Percentiles rank a stretch among this genome's conserved stretches.
These are phyloP conservation scores for Pollenia amentaria DNA, from an alignment of 2,888 invertebrate genomes.

Conservation along the genomic window DNA sequence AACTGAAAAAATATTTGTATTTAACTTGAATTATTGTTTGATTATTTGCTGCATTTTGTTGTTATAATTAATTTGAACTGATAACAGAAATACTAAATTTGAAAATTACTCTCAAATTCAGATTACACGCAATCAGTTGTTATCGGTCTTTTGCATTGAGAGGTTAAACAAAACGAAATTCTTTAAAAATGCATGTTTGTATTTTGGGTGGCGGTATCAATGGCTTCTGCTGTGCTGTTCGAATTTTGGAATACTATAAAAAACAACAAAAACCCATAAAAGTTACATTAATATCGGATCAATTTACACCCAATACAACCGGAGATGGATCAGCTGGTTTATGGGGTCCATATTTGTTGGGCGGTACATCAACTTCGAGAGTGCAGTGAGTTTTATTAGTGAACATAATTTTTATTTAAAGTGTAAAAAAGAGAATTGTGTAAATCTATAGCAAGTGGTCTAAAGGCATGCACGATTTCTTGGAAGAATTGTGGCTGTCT, in stretches of 20 bases:
- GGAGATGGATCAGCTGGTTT: slow-evolving; percentile 92
- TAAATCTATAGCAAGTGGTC: slow-evolving; percentile 87
- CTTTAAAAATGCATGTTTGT: slow-evolving; percentile 71
- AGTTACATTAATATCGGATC: slow-evolving; percentile 88
- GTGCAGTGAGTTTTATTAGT: slow-evolving; percentile 84
- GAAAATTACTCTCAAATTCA: background rate
- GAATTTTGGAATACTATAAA: slow-evolving; percentile 86
- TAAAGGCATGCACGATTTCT: slow-evolving; percentile 86
- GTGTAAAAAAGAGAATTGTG: background rate
- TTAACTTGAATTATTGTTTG: background rate
- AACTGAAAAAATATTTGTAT: slow-evolving; percentile 12
- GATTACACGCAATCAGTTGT: slow-evolving; percentile 36
- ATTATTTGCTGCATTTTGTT: slow-evolving; percentile 16
- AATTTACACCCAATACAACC: slow-evolving; percentile 90
- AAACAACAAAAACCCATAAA: slow-evolving; percentile 82
- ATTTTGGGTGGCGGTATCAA: slow-evolving; percentile 92
- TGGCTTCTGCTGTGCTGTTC: slow-evolving; percentile 89
- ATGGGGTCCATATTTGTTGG: slow-evolving; percentile 89
- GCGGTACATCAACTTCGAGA: slow-evolving; percentile 86
- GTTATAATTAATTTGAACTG: slow-evolving; percentile 18
- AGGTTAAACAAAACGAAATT: background rate
- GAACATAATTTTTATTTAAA: background rate
- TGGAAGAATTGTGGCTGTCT: slow-evolving; percentile 87
- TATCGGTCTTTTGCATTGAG: background rate
- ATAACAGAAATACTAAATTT: slow-evolving; percentile 21